Conservation (phyloP, 37 sponge, comb jelly and placozoan genomes). For the Beroe forskalii region DNA sequence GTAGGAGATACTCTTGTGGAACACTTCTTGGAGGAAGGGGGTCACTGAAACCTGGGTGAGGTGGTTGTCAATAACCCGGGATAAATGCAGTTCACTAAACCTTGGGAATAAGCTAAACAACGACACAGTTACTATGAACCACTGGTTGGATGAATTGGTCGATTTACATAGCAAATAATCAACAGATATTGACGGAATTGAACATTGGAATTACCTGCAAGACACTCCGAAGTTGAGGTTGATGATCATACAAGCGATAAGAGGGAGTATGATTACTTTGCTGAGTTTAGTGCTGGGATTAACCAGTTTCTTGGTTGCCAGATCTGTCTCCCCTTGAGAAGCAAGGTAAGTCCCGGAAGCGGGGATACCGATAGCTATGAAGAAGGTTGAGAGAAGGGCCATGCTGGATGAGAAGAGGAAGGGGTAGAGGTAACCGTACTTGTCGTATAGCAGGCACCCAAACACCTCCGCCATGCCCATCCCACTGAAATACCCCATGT, state of each 20-base stretch:
- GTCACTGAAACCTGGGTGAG: slow-evolving; percentile 16
- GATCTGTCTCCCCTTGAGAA: neutral
- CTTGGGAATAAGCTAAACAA: too few species aligned
- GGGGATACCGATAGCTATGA: neutral
- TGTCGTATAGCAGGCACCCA: slow-evolving; percentile 31
- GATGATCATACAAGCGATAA: slow-evolving; percentile 4
- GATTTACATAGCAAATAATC: too few species aligned
- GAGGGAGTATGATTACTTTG: neutral
- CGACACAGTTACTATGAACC: too few species aligned
- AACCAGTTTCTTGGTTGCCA: neutral
- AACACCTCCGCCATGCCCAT: neutral
- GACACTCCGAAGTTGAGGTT: slow-evolving; percentile 42
- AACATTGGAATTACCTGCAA: too few species aligned
- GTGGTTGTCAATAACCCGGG: too few species aligned
- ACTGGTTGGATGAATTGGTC: too few species aligned
- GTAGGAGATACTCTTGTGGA: slow-evolving; percentile 7
- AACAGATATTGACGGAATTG: neutral
- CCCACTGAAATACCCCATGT: neutral
- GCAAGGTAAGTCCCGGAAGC: neutral
- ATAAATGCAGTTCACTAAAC: too few species aligned
- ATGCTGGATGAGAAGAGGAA: neutral
- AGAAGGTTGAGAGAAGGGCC: neutral
- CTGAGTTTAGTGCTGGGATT: neutral
- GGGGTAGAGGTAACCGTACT: neutral
- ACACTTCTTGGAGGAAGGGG: slow-evolving; percentile 25